These are phyloP conservation scores for Phataginus tricuspis DNA, from an alignment of 2,797 vertebrate species.

Conservation along the genomic window DNA sequence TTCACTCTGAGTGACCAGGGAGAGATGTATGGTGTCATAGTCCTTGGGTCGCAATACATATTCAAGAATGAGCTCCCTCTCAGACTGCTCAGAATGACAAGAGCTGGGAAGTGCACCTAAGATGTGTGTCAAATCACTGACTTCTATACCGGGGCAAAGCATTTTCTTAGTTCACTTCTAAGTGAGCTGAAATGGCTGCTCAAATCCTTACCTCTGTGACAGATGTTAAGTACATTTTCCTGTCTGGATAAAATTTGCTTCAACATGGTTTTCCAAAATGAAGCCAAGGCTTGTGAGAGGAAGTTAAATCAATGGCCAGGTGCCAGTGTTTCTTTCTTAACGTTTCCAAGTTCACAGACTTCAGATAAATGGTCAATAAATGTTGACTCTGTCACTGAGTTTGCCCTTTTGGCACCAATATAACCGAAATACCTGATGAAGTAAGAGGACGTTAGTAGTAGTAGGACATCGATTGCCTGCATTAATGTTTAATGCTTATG, in stretches of 20 bases:
- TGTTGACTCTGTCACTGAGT: not conserved
- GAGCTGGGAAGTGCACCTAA: not conserved
- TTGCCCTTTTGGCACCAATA: constrained; percentile 41
- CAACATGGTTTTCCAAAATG: not conserved
- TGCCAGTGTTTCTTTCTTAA: not conserved
- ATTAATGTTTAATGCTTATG: constrained; percentile 52
- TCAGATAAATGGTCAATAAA: not conserved
- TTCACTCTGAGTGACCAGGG: not conserved
- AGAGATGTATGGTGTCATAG: not conserved
- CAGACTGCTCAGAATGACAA: not conserved
- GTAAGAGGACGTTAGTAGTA: not conserved
- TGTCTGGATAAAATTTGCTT: not conserved
- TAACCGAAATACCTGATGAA: not conserved
- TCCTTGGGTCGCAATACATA: not conserved
- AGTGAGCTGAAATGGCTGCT: not conserved
- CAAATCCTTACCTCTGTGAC: not conserved
- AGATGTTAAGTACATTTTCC: not conserved
- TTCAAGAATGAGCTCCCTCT: not conserved
- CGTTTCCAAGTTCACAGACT: not conserved
- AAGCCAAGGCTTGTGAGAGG: not conserved
- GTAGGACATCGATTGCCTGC: not conserved
- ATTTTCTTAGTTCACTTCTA: not conserved
- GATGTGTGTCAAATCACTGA: not conserved
- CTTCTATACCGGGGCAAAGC: not conserved
- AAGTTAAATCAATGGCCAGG: not conserved